Evolutionary conservation across 1,140 invertebrate species (phyloP).

Genomic region (Druon quercuslanigerum): DNA sequence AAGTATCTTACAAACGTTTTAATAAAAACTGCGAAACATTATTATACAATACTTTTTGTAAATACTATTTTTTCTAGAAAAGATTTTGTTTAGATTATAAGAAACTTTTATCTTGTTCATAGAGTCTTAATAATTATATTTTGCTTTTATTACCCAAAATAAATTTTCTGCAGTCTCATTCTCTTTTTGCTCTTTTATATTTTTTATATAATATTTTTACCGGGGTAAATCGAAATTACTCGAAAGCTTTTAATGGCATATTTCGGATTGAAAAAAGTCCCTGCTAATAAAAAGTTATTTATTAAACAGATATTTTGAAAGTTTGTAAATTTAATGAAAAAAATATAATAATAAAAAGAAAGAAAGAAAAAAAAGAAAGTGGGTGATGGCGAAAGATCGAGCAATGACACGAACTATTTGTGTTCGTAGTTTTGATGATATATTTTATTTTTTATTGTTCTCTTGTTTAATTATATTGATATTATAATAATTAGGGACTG

Average conservation of each 20-base stretch:
- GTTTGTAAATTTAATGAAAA: background rate
- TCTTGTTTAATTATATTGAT: slow-evolving; percentile 51
- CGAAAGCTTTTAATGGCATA: too few species aligned
- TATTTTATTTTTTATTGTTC: slow-evolving; percentile 55
- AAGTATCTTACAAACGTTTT: slow-evolving; percentile 25
- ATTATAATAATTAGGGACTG: slow-evolving; percentile 47
- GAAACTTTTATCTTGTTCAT: slow-evolving; percentile 6
- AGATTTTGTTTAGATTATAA: slow-evolving; percentile 23
- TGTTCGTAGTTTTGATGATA: slow-evolving; percentile 50
- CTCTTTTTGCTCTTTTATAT: background rate
- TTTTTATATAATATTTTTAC: background rate
- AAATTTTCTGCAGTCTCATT: background rate
- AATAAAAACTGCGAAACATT: slow-evolving; percentile 25
- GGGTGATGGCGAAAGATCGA: slow-evolving; percentile 29
- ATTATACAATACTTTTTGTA: slow-evolving; percentile 29
- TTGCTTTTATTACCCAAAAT: background rate
- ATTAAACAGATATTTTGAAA: too few species aligned
- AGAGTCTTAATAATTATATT: background rate
- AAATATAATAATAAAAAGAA: background rate
- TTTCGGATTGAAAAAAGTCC: too few species aligned
- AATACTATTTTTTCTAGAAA: slow-evolving; percentile 25
- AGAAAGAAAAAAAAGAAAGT: slow-evolving; percentile 23
- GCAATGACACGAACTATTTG: slow-evolving; percentile 23
- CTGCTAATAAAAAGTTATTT: too few species aligned
- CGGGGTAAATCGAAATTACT: too few species aligned